Evolutionary conservation across 2,888 invertebrate species (phyloP), one percentile per base, ranked within the genome.

Genomic region (Sialis lutaria): DNA sequence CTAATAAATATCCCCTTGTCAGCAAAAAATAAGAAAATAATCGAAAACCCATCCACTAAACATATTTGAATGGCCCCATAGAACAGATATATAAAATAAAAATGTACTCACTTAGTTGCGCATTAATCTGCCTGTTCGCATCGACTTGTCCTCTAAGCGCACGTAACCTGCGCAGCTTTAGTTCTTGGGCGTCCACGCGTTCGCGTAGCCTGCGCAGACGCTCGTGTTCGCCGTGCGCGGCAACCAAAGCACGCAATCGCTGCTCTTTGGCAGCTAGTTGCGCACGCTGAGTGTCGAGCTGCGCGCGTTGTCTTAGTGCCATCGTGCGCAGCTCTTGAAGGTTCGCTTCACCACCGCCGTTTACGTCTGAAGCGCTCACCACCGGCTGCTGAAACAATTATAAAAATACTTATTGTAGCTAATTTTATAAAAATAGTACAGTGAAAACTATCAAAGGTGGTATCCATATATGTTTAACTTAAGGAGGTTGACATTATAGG

Each of bases 291-390:
- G 87, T 83, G 74, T 93, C 92, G 65, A 95, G 92, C 77, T 95
- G 92, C 70, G 91, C 87, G 74, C 95, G 93, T 75, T 96, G 96
- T 63, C 92, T 79, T 67, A 89, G 79, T 67, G 95, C 95, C 91
- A 95, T 93, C 68, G 91, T 91, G 76, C 92, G 91, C 74, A 95
- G 83, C 78, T 95, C 93, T 68, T 84, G 82, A 75, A 92, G 77
- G 67, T 86, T 86, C 77, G 87, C 77, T 82, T 82, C 82, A 76
- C 82, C 82, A 71, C 86, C 86, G 78, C 85, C 85, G 22, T 22
- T 22, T 22, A 22, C 22, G 22, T 22, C 22, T 22, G 22, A 22
- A 22, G 22, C 22, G 4, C 4, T 22, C 22, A 22, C 22, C 22
- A 22, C 2, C 22, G 22, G 22, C 22, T 22, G 22, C 22, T 22